Evolutionary conservation across 30 jellyfish, hydroid and myxozoan species (phyloP).

Genomic region (Turritopsis rubra): DNA sequence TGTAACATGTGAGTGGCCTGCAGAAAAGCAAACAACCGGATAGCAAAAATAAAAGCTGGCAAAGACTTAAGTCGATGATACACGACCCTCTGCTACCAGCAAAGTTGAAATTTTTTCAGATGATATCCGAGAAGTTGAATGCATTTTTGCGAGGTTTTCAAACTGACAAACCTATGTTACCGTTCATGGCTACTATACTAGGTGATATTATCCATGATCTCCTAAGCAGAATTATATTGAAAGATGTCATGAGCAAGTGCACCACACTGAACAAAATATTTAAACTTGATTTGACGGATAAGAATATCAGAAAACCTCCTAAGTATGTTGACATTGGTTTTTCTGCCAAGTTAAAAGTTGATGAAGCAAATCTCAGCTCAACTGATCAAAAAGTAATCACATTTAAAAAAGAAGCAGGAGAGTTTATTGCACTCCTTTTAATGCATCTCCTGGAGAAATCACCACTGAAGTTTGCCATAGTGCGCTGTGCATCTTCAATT

Average conservation of each 20-base stretch:
- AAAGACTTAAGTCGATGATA: no score
- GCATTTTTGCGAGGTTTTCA: no score
- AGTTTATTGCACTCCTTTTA: background rate
- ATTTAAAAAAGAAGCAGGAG: slow-evolving; percentile 19
- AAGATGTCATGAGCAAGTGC: background rate
- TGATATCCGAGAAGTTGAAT: no score
- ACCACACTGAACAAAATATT: background rate
- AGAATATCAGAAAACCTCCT: slow-evolving; percentile 16
- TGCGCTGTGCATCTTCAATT: background rate
- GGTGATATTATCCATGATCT: slow-evolving; percentile 9
- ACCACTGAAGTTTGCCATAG: slow-evolving; percentile 3
- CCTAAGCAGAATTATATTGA: background rate
- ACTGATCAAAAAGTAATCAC: slow-evolving; percentile 5
- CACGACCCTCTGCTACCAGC: no score
- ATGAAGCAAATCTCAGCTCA: slow-evolving; percentile 8
- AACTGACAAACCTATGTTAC: slow-evolving; percentile 7
- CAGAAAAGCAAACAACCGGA: no score
- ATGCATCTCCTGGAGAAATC: slow-evolving; percentile 2
- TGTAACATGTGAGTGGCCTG: no score
- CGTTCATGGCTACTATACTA: background rate
- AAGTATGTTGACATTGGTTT: background rate
- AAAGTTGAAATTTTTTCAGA: no score
- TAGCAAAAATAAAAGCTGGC: no score
- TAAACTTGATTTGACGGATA: slow-evolving; percentile 2
- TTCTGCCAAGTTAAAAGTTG: slow-evolving; percentile 6